A percentile compares a stretch with the other conserved stretches of the same genome.
phyloP scores from a whole-genome alignment of 64 coral and sea anemone species.

The Montipora efflorescens region DNA sequence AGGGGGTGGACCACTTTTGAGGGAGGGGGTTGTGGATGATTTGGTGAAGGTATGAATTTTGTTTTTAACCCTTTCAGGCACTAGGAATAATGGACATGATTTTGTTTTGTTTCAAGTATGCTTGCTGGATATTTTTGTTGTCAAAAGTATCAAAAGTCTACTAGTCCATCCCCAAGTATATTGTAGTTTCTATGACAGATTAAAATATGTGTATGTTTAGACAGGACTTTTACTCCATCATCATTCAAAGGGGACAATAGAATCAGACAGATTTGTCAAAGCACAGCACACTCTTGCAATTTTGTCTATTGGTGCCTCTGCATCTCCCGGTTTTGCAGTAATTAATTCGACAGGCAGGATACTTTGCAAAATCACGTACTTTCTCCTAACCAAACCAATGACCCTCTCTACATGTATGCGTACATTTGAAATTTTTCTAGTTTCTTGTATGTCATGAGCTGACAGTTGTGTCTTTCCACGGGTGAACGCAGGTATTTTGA shows the following conservation, averaged over 20 bases:
- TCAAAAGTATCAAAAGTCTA: background rate
- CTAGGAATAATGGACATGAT: background rate
- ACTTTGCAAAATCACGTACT: conserved; percentile 52
- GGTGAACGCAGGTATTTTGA: conserved; percentile 38
- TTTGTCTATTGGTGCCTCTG: conserved; percentile 55
- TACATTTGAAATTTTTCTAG: conserved; percentile 62
- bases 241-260: conserved; percentile 57
- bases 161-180: background rate
- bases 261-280: conserved; percentile 63
- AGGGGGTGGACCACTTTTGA: too few species aligned
- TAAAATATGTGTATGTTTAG: background rate
- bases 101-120: background rate
- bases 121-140: background rate
- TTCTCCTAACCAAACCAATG: conserved; percentile 67
- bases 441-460: conserved; percentile 46
- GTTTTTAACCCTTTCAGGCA: background rate
- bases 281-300: conserved; percentile 53
- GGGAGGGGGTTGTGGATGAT: background rate
- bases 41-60: background rate
- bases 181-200: background rate
- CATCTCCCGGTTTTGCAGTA: conserved; percentile 26
- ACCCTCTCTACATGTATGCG: conserved; percentile 67
- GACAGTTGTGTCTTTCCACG: conserved; percentile 47
- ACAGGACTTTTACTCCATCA: background rate
- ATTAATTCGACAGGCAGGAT: conserved; percentile 49